Base-by-base conservation (phyloP, 2,113 vertebrate genomes). In the Promerops cafer region DNA sequence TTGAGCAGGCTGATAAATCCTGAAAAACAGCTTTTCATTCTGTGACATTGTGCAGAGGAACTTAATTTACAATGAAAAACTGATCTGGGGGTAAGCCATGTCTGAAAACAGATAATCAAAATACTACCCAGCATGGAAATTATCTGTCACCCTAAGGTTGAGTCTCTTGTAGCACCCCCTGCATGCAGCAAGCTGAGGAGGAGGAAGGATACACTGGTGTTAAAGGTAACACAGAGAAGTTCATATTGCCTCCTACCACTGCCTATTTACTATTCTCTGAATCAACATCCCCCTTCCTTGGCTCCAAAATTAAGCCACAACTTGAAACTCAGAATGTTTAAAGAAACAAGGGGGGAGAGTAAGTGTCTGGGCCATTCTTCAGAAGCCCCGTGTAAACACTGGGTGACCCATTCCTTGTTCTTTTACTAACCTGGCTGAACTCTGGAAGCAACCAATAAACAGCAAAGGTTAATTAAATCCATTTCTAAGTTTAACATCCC, bases 401-500 rank as follows among this genome's bases (percentile, higher is more conserved):
- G 66, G 26, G 61, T 97, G 78, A 97, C 96, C 96, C 87, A 66
- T 96, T 96, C 96, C 94, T 91, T 93, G 79, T 93, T 96, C 97
- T 94, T 94, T 95, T 95, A 89, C 89, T 97, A 97, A 95, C 96
- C 93, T 96, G 82, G 50, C 89, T 97, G 96, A 97, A 96, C 96
- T 94, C 96, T 94, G 85, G 60, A 96, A 95, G 87, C 52, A 93
- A 89, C 93, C 94, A 97, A 97, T 97, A 97, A 95, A 96, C 90
- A 97, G 75, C 87, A 90, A 81, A 96, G 91, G 95, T 96, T 96
- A 97, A 97, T 97, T 97, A 96, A 97, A 92, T 86, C 87, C 89
- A 81, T 93, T 96, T 95, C 96, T 97, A 97, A 97, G 96, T 97
- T 97, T 97, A 97, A 97, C 94, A 92, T 83, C 68, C 80, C 60